Percentiles rank a stretch among this genome's conserved stretches.
These are phyloP conservation scores for Rhynchonycteris naso DNA, from an alignment of 2,797 vertebrate species.

Conservation along the genomic window DNA sequence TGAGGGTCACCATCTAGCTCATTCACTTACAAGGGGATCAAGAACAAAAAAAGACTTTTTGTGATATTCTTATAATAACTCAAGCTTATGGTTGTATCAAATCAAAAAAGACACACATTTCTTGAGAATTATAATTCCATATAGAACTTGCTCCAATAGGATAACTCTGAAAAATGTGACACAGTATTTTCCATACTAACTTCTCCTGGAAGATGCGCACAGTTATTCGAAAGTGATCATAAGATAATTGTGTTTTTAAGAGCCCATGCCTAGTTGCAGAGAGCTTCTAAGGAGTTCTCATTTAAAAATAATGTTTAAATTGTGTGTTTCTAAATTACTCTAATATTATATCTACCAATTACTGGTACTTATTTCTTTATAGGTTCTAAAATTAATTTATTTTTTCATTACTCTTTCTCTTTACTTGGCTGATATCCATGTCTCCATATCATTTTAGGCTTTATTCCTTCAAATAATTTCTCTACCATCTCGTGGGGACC, in stretches of 20 bases:
- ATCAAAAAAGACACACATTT: not conserved
- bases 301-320: slow-evolving; percentile 67
- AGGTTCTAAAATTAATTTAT: slow-evolving; percentile 71
- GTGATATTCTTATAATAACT: not conserved
- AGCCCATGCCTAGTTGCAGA: not conserved
- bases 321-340: slow-evolving; percentile 63
- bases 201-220: not conserved
- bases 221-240: not conserved
- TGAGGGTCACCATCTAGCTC: not conserved
- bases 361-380: slow-evolving; percentile 60
- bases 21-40: not conserved
- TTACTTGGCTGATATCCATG: slow-evolving; percentile 57
- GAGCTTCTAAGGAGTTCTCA: not conserved
- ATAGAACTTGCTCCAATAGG: not conserved
- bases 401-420: slow-evolving; percentile 64
- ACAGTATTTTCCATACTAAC: not conserved
- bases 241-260: slow-evolving; percentile 10
- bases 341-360: slow-evolving; percentile 63
- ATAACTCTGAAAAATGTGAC: slow-evolving; percentile 19
- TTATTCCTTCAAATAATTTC: slow-evolving; percentile 7
- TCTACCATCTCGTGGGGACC: not conserved
- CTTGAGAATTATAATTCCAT: not conserved
- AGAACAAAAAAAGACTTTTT: not conserved
- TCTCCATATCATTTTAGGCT: not conserved
- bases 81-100: not conserved